Base-by-base conservation (phyloP, 53 echinoderm and acorn worm genomes). In the Stichopus horrens region DNA sequence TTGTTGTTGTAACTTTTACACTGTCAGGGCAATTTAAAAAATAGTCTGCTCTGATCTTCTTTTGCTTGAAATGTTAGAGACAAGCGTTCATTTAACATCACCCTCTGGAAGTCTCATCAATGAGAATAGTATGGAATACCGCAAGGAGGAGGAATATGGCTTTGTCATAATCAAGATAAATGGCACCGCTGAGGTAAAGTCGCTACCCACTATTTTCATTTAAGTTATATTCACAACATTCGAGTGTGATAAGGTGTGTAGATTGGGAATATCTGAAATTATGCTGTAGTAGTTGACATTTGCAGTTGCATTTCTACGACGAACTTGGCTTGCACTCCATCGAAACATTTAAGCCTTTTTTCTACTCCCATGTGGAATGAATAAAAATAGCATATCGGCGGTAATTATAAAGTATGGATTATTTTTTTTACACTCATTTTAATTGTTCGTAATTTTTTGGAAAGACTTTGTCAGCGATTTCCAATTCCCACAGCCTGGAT, bases 171-270 rank as follows among this genome's bases (percentile, higher is more conserved):
- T 81, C 13, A 57, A 81, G 22, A 56, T 81, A 7, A 81, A 81
- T 81, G 81, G 53, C 81, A 81, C 58, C 20, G 81, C 81, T 18
- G 81, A 81, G 81, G 81, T 81, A 81, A 21, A 10, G 37, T 37
- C 37, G 2, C 37, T 37, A 37, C 37, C 37, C 37, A 37, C 37
- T 2, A 2, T 37, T 37, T 37, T 37, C 37, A 37, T 37, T 37
- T 37, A 37, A 37, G 0, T 37, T 37, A 37, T 37, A 37, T 37
- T 37, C 37, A 37, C 37, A 37, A 37, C 37, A 37, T 37, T 37
- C 2, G 37, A 37, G 37, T 37, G 37, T 37, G 1, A 37, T 37
- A 37, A 37, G 37, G 1, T 2, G 2, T 37, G 37, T 37, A 1
- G 37, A 37, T 37, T 0, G 37, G 37, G 37, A 37, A 37, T 37